Evolutionary conservation across 2,113 vertebrate genomes (phyloP).

Genomic region (human): DNA sequence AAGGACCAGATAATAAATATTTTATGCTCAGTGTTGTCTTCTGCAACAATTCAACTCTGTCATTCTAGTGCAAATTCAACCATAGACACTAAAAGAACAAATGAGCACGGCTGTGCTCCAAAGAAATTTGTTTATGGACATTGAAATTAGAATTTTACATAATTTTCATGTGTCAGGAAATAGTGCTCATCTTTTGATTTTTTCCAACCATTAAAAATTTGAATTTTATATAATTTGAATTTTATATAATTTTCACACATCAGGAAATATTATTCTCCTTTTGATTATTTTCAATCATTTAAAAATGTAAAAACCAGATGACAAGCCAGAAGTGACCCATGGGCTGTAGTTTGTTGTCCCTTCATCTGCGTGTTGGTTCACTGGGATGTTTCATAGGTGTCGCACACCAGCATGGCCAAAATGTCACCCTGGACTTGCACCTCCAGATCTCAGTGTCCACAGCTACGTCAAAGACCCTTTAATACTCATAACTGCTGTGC

Average conservation of each 20-base stretch:
- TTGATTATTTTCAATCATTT: neutral
- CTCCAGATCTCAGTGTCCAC: neutral
- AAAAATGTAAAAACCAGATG: neutral
- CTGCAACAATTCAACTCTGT: neutral
- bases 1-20: neutral
- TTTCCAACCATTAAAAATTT: neutral
- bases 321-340: neutral
- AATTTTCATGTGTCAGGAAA: constrained; percentile 15
- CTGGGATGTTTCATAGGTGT: neutral
- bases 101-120: neutral
- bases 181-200: neutral
- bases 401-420: neutral
- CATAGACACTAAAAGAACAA: neutral
- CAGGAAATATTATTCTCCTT: neutral
- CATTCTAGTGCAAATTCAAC: neutral
- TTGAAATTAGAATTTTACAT: neutral
- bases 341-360: neutral
- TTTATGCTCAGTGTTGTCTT: neutral
- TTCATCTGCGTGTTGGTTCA: neutral
- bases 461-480: neutral
- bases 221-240: neutral
- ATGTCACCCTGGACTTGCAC: neutral
- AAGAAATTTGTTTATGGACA: neutral
- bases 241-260: neutral
- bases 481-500: neutral